A percentile compares a stretch with the other conserved stretches of the same genome.
Conservation (phyloP, 2,888 invertebrate genomes). For the Pollenia angustigena region DNA sequence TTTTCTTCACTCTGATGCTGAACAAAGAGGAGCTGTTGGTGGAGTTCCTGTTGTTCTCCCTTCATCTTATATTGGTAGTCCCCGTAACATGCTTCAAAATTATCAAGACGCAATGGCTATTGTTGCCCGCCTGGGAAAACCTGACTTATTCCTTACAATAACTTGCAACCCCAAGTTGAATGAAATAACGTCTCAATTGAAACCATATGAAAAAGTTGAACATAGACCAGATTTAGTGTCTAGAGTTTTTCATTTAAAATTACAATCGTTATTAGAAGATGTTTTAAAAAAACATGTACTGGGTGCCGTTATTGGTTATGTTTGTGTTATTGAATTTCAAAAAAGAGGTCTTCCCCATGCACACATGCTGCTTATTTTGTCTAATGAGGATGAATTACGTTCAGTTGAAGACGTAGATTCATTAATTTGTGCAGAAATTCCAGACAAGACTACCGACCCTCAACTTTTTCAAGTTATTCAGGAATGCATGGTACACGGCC, state of each 20-base stretch:
- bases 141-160: conserved; percentile 9
- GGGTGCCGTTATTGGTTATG: not conserved
- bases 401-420: not conserved
- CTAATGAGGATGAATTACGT: not conserved
- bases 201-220: not conserved
- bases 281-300: not conserved
- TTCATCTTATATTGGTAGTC: conserved; percentile 11
- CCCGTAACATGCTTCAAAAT: not conserved
- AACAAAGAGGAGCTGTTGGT: conserved; percentile 24
- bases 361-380: not conserved
- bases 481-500: conserved; percentile 7
- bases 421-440: not conserved
- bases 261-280: not conserved
- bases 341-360: conserved; percentile 6
- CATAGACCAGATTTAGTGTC: conserved; percentile 7
- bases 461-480: not conserved
- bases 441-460: not conserved
- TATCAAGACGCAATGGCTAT: conserved; percentile 24
- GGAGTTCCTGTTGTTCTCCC: conserved; percentile 3
- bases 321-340: not conserved
- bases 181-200: conserved; percentile 5
- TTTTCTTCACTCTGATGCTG: conserved; percentile 30
- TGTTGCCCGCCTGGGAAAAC: not conserved
- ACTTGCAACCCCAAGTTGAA: conserved; percentile 15
- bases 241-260: conserved; percentile 1